Evolutionary conservation across 2,888 invertebrate species (phyloP), one percentile per base, ranked within the genome.

Genomic region (Germaria angustata): DNA sequence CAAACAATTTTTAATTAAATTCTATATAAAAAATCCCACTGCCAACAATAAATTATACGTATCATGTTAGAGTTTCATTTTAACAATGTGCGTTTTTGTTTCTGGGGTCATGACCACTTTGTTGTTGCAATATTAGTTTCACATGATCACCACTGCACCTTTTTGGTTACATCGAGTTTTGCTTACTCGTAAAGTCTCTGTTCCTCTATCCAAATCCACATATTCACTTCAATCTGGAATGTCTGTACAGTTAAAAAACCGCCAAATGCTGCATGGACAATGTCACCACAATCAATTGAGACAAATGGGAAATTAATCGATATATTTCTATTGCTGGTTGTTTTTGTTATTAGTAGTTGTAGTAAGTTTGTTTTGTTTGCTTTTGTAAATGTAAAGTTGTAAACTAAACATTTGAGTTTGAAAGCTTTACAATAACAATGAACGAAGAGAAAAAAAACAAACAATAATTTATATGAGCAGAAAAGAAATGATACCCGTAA

Each of bases 291-390:
- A 75, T 79, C 81, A 73, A 79, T 82, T 82, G 75, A 51, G 81
- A 82, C 81, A 82, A 82, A 82, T 82, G 69, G 69, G 69, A 82
- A 82, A 79, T 82, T 82, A 82, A 82, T 79, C 81, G 81, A 34
- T 69, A 61, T 55, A 66, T 59, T 55, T 17, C 22, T 41, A 36
- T 55, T 49, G 51, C 39, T 71, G 57, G 39, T 36, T 51, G 28
- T 66, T 73, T 41, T 69, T 69, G 46, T 39, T 79, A 7, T 34
- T 71, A 28, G 24, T 61, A 15, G 11, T 17, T 13, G 9, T 55
- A 36, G 28, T 55, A 36, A 7, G n/a, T n/a, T 59, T 34, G 32
- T 28, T 59, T 34, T 44, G 44, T 68, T n/a, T 44, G 20, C 15
- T 20, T 13, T 57, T 65, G 59, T 61, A 53, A 51, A 28, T 69